Evolutionary conservation across 1,140 invertebrate genomes (phyloP), one percentile per base, ranked within the genome.

Genomic region (Sminthurides bifidus): DNA sequence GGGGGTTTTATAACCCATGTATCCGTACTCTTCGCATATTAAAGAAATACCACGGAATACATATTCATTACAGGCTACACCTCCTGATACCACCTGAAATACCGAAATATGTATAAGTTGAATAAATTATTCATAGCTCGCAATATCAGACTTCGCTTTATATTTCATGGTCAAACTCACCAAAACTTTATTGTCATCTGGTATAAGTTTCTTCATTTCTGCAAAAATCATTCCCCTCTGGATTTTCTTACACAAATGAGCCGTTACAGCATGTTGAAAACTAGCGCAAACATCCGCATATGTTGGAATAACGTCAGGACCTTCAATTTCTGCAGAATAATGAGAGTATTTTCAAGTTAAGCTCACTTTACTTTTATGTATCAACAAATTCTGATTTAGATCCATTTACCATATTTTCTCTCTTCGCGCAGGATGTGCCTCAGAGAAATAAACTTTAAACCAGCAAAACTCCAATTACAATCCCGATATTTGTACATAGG

Each of bases 61-160:
- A 67, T 82, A 88, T 69, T 83, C 73, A 71, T 98, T 98, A 67
- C 87, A 87, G 4, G 93, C 94, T 12, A 95, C 93, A 48, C 95
- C 95, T 17, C 95, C 95, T 44, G 92, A 95, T 1, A 98, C 76
- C 26, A 94, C 85, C 79, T 83, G 54, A n/a, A 31, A 59, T 48
- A 46, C 48, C 2, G 52, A 44, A 15, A 54, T 19, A 57, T n/a
- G n/a, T n/a, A n/a, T n/a, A n/a, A n/a, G n/a, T 49, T 15, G 19
- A 15, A 2, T 24, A 24, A 33, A 30, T 27, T 30, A 19, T 1
- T 19, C 24, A 38, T 40, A 12, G 24, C 23, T 15, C 17, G 15
- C 37, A 37, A 35, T n/a, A 33, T 17, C 40, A 24, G 10, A 24
- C 24, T 33, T 10, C 15, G 30, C 17, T 10, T 51, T 33, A 51